A percentile compares a stretch with the other conserved stretches of the same genome.
phyloP scores from a whole-genome alignment of 2,113 vertebrate genomes.

The Callithrix jacchus region DNA sequence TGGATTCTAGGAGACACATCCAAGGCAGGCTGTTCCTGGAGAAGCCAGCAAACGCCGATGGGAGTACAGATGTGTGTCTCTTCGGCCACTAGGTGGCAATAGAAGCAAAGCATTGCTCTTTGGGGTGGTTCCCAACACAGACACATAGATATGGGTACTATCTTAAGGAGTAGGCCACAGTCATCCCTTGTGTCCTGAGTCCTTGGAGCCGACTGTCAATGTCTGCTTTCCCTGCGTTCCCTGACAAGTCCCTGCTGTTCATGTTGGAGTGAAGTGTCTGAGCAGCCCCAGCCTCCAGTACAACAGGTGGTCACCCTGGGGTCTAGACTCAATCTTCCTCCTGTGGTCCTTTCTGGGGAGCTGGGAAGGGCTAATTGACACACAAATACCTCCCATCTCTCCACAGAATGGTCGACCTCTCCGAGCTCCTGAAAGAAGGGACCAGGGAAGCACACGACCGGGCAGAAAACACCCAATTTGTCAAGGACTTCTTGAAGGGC shows the following conservation, averaged over 20 bases:
- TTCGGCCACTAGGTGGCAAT: background rate
- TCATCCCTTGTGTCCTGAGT: background rate
- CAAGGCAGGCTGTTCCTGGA: background rate
- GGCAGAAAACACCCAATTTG: conserved; percentile 95
- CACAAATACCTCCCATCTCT: background rate
- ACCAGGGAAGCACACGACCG: conserved; percentile 95
- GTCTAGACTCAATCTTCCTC: background rate
- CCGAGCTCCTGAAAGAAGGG: conserved; percentile 94
- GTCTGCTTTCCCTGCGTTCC: background rate
- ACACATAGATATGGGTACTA: background rate
- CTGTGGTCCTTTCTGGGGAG: background rate
- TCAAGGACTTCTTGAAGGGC: conserved; percentile 96
- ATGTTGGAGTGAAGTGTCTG: background rate
- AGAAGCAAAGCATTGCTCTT: background rate
- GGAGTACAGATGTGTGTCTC: background rate
- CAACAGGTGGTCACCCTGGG: background rate
- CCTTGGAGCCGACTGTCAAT: background rate
- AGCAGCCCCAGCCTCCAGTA: background rate
- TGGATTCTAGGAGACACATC: background rate
- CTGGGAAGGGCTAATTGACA: background rate
- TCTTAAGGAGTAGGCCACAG: background rate
- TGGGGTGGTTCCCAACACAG: background rate
- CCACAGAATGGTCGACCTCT: conserved; percentile 91
- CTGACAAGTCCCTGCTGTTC: background rate
- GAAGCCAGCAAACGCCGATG: background rate